These are phyloP conservation scores for Arizona elegans DNA, from an alignment of 2,113 vertebrate species.

Conservation along the genomic window DNA sequence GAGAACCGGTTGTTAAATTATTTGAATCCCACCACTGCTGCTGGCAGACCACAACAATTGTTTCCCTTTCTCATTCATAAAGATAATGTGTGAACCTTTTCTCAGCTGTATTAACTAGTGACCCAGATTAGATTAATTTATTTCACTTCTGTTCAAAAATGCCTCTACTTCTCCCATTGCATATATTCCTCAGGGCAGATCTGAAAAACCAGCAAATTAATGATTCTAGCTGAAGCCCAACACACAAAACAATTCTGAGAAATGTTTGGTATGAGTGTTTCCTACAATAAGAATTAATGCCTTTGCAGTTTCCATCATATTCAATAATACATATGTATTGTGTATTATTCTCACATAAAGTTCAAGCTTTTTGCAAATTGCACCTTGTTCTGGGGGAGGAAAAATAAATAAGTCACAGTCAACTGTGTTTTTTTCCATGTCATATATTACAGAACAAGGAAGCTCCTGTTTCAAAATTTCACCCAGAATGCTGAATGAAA, in stretches of 20 bases:
- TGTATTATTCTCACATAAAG: neutral
- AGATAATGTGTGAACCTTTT: neutral
- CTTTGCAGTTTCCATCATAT: neutral
- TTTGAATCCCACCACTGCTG: too few species aligned
- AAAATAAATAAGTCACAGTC: neutral
- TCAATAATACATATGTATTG: neutral
- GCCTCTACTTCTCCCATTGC: neutral
- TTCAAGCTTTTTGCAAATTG: neutral
- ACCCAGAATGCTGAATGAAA: neutral
- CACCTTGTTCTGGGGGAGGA: neutral
- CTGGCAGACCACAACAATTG: too few species aligned
- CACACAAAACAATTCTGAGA: neutral
- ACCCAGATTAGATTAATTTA: neutral
- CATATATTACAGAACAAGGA: neutral
- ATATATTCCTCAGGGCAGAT: neutral
- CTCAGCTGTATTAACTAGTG: neutral
- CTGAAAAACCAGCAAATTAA: neutral
- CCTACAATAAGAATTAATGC: neutral
- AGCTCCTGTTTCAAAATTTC: neutral
- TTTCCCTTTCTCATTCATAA: neutral
- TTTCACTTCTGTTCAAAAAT: neutral
- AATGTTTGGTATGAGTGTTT: neutral
- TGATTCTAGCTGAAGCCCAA: neutral
- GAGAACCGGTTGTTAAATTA: too few species aligned
- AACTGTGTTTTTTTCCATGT: neutral